Conservation (phyloP, 2,797 vertebrate genomes). For the Galaxias olidus region DNA sequence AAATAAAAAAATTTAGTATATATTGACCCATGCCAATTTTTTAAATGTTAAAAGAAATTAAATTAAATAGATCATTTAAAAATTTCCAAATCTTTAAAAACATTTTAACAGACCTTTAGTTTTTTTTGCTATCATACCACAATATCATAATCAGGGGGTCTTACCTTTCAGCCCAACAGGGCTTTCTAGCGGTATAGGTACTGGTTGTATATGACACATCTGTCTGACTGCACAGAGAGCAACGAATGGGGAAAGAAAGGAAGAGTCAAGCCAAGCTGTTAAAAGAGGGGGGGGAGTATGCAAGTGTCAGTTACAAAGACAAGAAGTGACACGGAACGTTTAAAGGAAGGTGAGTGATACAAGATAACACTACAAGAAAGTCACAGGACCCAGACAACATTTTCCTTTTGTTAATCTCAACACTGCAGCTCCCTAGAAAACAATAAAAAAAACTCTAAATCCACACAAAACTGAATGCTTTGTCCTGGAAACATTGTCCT, state of each 20-base stretch:
- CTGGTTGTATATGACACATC: slow-evolving; percentile 67
- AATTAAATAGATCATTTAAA: too few species aligned
- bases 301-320: slow-evolving; percentile 44
- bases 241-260: slow-evolving; percentile 42
- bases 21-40: too few species aligned
- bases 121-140: too few species aligned
- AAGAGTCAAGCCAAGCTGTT: slow-evolving; percentile 19
- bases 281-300: slow-evolving; percentile 32
- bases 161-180: slow-evolving; percentile 80
- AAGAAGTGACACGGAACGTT: slow-evolving; percentile 28
- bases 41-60: too few species aligned
- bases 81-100: too few species aligned
- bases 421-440: background rate
- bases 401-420: background rate
- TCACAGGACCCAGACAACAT: slow-evolving; percentile 14
- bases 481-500: slow-evolving; percentile 19
- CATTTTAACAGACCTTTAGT: too few species aligned
- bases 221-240: slow-evolving; percentile 69
- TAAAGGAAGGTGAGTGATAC: slow-evolving; percentile 26
- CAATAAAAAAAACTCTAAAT: slow-evolving; percentile 5
- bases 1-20: too few species aligned
- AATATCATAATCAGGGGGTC: slow-evolving; percentile 18
- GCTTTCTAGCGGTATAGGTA: slow-evolving; percentile 68
- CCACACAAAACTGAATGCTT: slow-evolving; percentile 1
- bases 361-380: slow-evolving; percentile 23